Percentiles rank a stretch among this genome's conserved stretches.
Conservation (phyloP, 2,113 vertebrate genomes). For the Erpornis zantholeuca region DNA sequence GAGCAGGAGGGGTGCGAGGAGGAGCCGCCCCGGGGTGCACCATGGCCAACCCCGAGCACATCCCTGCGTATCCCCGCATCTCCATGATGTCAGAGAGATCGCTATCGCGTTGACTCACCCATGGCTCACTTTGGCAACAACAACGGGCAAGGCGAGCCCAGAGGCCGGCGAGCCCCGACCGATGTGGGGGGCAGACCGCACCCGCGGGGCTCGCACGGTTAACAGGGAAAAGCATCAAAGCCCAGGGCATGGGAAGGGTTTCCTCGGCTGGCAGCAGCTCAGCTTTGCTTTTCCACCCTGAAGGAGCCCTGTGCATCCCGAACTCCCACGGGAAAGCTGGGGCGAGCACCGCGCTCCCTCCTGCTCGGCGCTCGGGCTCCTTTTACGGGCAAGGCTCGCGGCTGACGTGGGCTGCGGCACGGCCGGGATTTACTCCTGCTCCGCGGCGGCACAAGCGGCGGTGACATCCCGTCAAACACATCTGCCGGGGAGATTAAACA, state of each 20-base stretch:
- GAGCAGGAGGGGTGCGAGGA: not conserved
- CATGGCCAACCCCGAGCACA: not conserved
- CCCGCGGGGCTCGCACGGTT: not conserved
- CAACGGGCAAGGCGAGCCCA: not conserved
- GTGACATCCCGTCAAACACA: constrained; percentile 34
- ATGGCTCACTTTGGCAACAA: not conserved
- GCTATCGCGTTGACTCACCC: not conserved
- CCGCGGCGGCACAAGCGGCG: not conserved
- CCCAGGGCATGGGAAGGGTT: not conserved
- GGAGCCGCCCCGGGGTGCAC: not conserved
- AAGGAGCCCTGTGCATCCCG: not conserved
- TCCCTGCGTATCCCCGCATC: not conserved
- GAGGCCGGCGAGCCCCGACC: not conserved
- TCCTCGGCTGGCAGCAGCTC: not conserved
- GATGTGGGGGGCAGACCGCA: not conserved
- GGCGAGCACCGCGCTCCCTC: not conserved
- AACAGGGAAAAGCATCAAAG: not conserved
- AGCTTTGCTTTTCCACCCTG: not conserved
- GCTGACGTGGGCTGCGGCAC: not conserved
- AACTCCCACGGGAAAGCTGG: not conserved
- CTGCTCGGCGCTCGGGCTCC: not conserved
- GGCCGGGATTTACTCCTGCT: not conserved
- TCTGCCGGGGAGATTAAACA: constrained; percentile 48
- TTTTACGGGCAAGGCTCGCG: constrained; percentile 56
- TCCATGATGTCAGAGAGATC: not conserved